Conservation (phyloP, 2,888 invertebrate species). For the Drymonia ruficornis region DNA sequence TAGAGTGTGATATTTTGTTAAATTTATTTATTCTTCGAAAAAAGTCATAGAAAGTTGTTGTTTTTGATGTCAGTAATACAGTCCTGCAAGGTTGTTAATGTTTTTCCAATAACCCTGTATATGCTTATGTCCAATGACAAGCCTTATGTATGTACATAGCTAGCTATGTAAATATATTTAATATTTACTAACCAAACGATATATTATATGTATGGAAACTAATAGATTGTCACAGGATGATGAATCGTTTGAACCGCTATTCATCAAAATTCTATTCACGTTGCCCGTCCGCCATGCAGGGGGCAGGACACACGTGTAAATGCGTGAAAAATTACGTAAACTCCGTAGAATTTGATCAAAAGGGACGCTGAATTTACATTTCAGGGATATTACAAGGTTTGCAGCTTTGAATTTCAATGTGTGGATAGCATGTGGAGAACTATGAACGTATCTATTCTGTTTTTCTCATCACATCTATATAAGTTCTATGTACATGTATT, state of each 20-base stretch:
- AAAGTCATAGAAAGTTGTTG: too few relatives aligned
- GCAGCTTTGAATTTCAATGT: background rate
- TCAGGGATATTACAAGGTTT: background rate
- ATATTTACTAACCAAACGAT: background rate
- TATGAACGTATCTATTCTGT: too few relatives aligned
- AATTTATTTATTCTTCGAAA: too few relatives aligned
- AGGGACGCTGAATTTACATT: background rate
- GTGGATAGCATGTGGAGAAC: background rate
- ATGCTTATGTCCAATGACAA: too few relatives aligned
- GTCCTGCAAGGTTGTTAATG: too few relatives aligned
- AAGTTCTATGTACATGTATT: too few relatives aligned
- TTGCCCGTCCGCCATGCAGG: background rate
- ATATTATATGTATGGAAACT: background rate
- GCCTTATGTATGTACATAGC: too few relatives aligned
- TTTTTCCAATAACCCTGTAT: too few relatives aligned
- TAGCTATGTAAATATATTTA: background rate
- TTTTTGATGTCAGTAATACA: too few relatives aligned
- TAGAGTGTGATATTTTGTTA: too few relatives aligned
- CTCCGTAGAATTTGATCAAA: background rate
- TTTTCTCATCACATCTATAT: too few relatives aligned
- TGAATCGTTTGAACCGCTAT: constrained; percentile 3
- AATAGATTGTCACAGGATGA: constrained; percentile 4
- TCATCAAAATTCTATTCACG: constrained; percentile 5
- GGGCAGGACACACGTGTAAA: background rate
- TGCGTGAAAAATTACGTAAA: constrained; percentile 1